Base-by-base conservation (phyloP, 2,888 invertebrate species). In the Tachina grossa region DNA sequence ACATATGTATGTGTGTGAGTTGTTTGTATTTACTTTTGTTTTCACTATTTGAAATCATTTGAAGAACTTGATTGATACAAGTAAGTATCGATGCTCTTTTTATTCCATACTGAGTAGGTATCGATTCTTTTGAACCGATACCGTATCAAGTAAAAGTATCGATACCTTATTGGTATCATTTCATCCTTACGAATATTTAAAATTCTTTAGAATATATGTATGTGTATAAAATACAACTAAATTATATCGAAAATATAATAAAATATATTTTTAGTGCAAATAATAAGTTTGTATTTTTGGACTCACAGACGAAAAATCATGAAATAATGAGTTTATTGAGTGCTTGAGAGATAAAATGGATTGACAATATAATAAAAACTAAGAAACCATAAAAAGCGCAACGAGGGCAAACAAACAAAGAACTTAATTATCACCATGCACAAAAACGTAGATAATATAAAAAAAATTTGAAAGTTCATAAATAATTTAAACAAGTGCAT, bases 401-500 rank as follows among this genome's bases (percentile, higher is more conserved):
- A 68, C 68, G 57, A 63, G 31, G 55, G 22, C 51, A 80, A 61
- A 63, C 5, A 85, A 66, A 71, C 57, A 61, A 63, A 55, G 39
- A 22, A 61, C 61, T 61, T 16, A 45, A 55, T 39, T n/a, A n/a
- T 63, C 14, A 43, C 57, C 84, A 84, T 84, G 84, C 84, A 84
- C 14, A 68, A 45, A 78, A 76, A 82, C 61, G 77, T 77, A 61
- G 72, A 79, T 61, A 78, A 78, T 77, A 57, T 61, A 6, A 31
- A 68, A 43, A 16, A 83, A 80, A 72, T 41, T 51, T 65, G 16
- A 81, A 55, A 53, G 68, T 47, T 45, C 13, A 61, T 16, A 71
- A 53, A 84, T 61, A 78, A 84, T 63, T 72, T 83, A 72, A 83
- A 85, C 79, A 85, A 79, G 63, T 75, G 53, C 31, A 63, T 51